These are phyloP conservation scores for Gephyroberyx darwinii DNA, from an alignment of 2,797 vertebrate genomes.

Conservation along the genomic window DNA sequence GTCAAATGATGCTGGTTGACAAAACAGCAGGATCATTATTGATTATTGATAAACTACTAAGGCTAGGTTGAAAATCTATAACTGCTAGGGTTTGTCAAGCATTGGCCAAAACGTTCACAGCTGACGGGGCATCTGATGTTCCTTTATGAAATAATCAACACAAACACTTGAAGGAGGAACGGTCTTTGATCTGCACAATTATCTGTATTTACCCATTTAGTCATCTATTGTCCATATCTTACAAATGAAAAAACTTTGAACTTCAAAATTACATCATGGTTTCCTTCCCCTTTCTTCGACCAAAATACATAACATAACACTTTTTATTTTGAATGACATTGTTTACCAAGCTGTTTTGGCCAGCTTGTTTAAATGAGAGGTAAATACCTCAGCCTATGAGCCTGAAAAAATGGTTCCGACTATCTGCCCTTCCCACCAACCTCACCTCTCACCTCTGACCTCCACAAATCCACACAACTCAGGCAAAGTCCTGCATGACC, in stretches of 20 bases:
- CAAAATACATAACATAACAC: conserved; percentile 19
- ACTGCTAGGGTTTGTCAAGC: conserved; percentile 27
- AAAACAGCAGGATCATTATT: conserved; percentile 66
- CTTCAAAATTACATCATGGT: not conserved
- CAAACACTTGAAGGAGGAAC: not conserved
- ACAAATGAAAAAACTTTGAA: not conserved
- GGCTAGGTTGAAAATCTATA: conserved; percentile 63
- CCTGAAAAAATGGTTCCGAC: conserved; percentile 71
- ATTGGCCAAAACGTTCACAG: conserved; percentile 17
- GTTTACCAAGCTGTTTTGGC: conserved; percentile 1
- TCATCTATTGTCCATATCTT: not conserved
- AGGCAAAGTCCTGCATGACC: conserved; percentile 56
- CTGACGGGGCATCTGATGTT: conserved; percentile 51
- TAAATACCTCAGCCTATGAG: conserved; percentile 58
- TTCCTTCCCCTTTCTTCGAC: conserved; percentile 2
- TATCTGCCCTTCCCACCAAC: conserved; percentile 79
- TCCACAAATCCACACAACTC: conserved; percentile 76
- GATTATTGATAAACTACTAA: conserved; percentile 78
- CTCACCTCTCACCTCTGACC: conserved; percentile 82
- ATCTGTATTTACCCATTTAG: not conserved
- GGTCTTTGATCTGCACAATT: conserved; percentile 16
- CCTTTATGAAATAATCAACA: conserved; percentile 46
- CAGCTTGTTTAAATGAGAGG: conserved; percentile 27
- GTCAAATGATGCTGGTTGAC: conserved; percentile 62
- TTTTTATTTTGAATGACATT: too few species aligned